phyloP scores from a whole-genome alignment of 2,113 vertebrate genomes.

The Albula goreensis region DNA sequence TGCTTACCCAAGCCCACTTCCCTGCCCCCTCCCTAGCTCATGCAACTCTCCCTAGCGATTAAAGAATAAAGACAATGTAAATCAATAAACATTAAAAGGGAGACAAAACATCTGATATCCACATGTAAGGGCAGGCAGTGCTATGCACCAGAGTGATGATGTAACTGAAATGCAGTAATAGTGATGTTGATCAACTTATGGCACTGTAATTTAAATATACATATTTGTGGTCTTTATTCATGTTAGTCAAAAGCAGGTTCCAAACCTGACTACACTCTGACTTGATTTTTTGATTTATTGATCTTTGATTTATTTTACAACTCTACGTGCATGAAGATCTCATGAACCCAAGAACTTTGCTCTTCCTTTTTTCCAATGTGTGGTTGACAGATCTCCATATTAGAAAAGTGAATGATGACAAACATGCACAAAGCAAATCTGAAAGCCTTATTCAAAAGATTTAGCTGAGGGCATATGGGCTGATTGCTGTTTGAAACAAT shows the following conservation, averaged over 20 bases:
- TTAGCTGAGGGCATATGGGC: background rate
- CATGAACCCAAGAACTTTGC: background rate
- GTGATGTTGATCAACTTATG: background rate
- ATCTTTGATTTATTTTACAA: background rate
- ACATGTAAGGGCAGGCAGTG: no score
- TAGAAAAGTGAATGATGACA: background rate
- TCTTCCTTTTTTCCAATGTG: background rate
- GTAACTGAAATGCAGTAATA: background rate
- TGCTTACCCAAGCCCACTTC: no score
- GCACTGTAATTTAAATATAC: background rate
- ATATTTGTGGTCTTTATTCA: background rate
- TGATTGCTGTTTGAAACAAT: background rate
- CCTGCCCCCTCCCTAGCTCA: no score
- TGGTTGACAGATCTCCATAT: background rate
- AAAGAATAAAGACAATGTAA: no score
- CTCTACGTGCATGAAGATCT: background rate
- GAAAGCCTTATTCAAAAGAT: background rate
- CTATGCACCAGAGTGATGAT: background rate
- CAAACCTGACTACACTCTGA: background rate
- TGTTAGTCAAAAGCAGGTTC: background rate
- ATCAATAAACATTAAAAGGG: no score
- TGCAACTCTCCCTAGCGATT: no score
- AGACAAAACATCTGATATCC: no score
- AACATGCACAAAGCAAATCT: background rate
- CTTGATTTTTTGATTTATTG: no score